Conservation (phyloP, 2,888 invertebrate genomes). For the Drosophila crucigera region DNA sequence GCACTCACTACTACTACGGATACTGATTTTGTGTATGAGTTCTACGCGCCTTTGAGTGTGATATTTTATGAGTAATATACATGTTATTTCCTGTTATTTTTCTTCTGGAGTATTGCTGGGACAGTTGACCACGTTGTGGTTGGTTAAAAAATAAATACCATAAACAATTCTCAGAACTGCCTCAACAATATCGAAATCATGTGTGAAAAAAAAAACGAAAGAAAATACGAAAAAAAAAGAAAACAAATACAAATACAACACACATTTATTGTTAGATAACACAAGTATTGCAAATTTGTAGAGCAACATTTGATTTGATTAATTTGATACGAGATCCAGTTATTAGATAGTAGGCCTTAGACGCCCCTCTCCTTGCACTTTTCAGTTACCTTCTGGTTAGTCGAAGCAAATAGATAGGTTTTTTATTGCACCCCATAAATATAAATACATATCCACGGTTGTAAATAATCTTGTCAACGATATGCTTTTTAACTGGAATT, state of each 20-base stretch:
- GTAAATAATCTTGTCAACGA: conserved; percentile 31
- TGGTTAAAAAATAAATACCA: not conserved
- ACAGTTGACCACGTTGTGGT: conserved; percentile 23
- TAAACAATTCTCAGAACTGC: conserved; percentile 36
- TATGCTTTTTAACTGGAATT: conserved; percentile 14
- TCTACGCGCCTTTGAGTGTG: conserved; percentile 12
- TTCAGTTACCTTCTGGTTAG: not conserved
- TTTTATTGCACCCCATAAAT: conserved; percentile 18
- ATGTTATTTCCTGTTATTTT: conserved; percentile 62
- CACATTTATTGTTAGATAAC: conserved; percentile 20
- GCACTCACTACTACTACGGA: conserved; percentile 6
- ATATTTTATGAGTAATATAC: conserved; percentile 45
- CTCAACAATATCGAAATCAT: conserved; percentile 20
- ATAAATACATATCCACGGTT: conserved; percentile 12
- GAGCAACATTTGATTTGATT: conserved; percentile 30
- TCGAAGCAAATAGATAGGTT: conserved; percentile 23
- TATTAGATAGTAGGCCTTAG: conserved; percentile 12
- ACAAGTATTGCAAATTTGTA: conserved; percentile 8
- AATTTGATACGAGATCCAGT: conserved; percentile 34
- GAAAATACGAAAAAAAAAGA: not conserved
- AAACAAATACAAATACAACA: not conserved
- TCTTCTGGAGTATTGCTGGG: not conserved
- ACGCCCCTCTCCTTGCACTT: not conserved
- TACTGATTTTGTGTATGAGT: conserved; percentile 3
- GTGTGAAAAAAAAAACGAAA: not conserved